These are phyloP conservation scores for Drosophila neocordata DNA, from an alignment of 1,140 invertebrate species.

Conservation along the genomic window DNA sequence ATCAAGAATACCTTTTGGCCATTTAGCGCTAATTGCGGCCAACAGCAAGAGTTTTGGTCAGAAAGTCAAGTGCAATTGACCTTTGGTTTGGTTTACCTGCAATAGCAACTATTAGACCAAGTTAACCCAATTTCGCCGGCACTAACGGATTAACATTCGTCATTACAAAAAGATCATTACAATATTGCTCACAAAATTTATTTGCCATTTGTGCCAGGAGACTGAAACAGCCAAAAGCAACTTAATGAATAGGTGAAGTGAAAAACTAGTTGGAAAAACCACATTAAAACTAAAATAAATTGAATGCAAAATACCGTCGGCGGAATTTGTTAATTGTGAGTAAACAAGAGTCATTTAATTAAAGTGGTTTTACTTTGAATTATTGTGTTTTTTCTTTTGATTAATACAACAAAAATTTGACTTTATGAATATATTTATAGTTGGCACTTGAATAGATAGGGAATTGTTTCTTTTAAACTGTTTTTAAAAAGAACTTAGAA, in stretches of 20 bases:
- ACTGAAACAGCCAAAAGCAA: not conserved
- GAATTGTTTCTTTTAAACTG: too few species aligned
- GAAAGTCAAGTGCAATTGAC: not conserved
- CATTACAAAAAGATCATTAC: not conserved
- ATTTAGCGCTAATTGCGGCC: constrained; percentile 5
- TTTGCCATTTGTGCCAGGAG: not conserved
- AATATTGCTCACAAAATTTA: not conserved
- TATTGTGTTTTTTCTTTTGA: too few species aligned
- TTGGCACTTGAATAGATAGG: too few species aligned
- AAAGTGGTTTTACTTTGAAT: not conserved
- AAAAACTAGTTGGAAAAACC: not conserved
- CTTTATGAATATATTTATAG: too few species aligned
- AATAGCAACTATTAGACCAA: not conserved
- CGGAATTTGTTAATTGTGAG: constrained; percentile 6
- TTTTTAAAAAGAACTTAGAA: too few species aligned
- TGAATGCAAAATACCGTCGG: constrained; percentile 10
- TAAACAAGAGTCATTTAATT: not conserved
- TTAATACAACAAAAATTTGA: too few species aligned
- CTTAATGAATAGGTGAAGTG: constrained; percentile 4
- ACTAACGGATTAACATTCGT: constrained; percentile 2
- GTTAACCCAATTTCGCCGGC: not conserved
- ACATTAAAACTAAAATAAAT: not conserved
- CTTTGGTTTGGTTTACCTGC: constrained; percentile 7
- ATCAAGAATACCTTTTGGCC: not conserved
- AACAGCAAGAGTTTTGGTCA: not conserved